phyloP scores from a whole-genome alignment of 2,113 vertebrate genomes.

The Phalacrocorax pelagicus region DNA sequence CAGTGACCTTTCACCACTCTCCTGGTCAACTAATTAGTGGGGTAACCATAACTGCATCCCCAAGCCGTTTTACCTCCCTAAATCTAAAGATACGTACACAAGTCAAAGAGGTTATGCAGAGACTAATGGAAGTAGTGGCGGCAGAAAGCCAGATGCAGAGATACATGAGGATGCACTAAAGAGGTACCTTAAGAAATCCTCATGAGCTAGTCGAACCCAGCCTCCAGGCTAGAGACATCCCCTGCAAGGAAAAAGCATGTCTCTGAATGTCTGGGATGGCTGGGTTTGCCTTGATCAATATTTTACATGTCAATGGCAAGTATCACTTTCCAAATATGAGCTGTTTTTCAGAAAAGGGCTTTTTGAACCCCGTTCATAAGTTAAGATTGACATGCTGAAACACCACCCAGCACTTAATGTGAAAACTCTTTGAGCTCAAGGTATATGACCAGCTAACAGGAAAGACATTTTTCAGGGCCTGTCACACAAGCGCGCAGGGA shows the following conservation, averaged over 20 bases:
- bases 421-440: neutral
- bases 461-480: neutral
- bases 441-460: neutral
- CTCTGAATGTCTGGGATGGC: neutral
- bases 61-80: neutral
- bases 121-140: neutral
- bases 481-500: neutral
- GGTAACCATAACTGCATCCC: neutral
- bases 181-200: neutral
- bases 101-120: constrained; percentile 10
- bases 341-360: neutral
- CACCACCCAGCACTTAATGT: neutral
- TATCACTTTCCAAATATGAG: neutral
- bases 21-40: neutral
- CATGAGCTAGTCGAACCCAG: neutral
- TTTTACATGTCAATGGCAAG: no score
- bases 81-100: neutral
- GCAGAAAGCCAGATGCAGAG: neutral
- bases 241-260: neutral
- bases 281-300: neutral
- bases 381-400: neutral
- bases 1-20: neutral
- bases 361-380: neutral
- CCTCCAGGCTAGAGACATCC: neutral
- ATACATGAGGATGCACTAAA: neutral